Percentiles rank a stretch among this genome's conserved stretches.
Evolutionary conservation across 53 echinoderm and acorn worm species (phyloP).

Genomic region (Crossaster papposus): DNA sequence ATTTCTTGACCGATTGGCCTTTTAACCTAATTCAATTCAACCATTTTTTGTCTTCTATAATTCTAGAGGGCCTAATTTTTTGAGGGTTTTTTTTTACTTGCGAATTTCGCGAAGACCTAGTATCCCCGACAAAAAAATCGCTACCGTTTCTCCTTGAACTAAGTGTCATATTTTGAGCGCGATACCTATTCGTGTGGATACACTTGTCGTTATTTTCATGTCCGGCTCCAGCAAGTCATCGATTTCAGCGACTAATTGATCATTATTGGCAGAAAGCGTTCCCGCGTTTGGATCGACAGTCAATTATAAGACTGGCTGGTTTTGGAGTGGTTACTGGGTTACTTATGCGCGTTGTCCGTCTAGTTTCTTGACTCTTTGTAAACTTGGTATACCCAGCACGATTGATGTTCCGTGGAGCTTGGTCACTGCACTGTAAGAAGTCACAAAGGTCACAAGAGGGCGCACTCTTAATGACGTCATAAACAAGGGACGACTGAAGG

Average conservation of each 20-base stretch:
- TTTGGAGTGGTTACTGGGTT: not conserved
- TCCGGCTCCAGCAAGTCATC: constrained; percentile 25
- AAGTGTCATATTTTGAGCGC: not conserved
- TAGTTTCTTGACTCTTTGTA: not conserved
- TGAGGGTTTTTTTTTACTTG: not conserved
- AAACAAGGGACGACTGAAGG: too few species aligned
- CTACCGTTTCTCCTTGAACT: not conserved
- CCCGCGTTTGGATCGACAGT: not conserved
- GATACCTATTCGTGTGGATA: not conserved
- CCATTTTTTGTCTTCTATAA: not conserved
- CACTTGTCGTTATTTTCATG: constrained; percentile 6
- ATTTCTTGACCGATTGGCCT: not conserved
- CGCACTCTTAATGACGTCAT: too few species aligned
- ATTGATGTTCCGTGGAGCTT: too few species aligned
- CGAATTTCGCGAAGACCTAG: not conserved
- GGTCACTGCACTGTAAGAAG: too few species aligned
- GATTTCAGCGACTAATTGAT: constrained; percentile 36
- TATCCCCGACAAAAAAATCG: not conserved
- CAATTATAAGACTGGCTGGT: not conserved
- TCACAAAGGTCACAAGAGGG: too few species aligned
- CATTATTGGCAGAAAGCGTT: constrained; percentile 16
- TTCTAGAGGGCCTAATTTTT: not conserved
- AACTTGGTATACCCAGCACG: too few species aligned
- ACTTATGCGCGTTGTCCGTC: not conserved
- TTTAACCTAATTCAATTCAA: not conserved